Evolutionary conservation across 2,797 vertebrate species (phyloP).

Genomic region (Sparidentex hasta): DNA sequence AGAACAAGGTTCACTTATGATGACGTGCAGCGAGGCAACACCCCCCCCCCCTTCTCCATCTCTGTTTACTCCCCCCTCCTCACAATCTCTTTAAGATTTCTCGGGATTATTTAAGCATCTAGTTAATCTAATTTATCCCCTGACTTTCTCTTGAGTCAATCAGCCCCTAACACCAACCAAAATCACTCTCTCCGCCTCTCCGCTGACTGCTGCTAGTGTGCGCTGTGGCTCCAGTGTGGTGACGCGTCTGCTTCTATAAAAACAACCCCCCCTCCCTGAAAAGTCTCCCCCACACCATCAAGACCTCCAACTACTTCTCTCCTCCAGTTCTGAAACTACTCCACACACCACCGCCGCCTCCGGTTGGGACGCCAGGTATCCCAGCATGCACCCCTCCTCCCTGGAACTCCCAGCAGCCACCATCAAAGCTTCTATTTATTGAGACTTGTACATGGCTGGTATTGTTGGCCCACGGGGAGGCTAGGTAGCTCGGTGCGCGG

Average conservation of each 20-base stretch:
- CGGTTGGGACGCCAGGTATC: constrained; percentile 81
- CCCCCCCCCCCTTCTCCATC: constrained; percentile 39
- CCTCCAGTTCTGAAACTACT: constrained; percentile 52
- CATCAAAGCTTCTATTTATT: constrained; percentile 87
- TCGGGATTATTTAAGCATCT: constrained; percentile 61
- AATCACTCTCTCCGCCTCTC: constrained; percentile 44
- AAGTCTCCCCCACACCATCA: constrained; percentile 63
- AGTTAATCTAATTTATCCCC: constrained; percentile 64
- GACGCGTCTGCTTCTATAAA: constrained; percentile 85
- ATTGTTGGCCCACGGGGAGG: constrained; percentile 74
- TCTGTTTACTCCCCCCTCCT: constrained; percentile 1
- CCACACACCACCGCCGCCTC: constrained; percentile 69
- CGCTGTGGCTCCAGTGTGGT: constrained; percentile 79
- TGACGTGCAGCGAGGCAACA: constrained; percentile 50
- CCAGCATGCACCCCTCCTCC: constrained; percentile 77
- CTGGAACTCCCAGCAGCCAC: constrained; percentile 79
- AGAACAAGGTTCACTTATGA: constrained; percentile 83
- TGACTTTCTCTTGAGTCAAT: constrained; percentile 53
- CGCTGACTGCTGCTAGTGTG: constrained; percentile 82
- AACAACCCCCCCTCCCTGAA: constrained; percentile 72
- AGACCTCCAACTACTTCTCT: constrained; percentile 72
- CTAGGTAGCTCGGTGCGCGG: constrained; percentile 48
- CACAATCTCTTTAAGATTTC: constrained; percentile 40
- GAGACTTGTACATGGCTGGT: constrained; percentile 76
- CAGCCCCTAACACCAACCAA: constrained; percentile 41